Conservation (phyloP, 2,888 invertebrate genomes). For the Phragmatobia fuliginosa region DNA sequence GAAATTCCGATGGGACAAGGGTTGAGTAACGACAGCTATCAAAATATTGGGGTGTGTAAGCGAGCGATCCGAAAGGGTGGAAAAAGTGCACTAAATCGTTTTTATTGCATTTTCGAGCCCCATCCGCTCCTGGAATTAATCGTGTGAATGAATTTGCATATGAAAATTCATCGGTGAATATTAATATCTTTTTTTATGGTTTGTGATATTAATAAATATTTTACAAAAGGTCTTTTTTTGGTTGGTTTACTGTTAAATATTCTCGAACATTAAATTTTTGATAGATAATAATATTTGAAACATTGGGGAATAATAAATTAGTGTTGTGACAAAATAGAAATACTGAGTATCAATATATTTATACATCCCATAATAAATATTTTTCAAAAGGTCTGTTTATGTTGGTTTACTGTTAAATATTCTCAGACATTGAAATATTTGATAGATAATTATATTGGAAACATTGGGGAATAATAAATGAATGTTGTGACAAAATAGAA, state of each 20-base stretch:
- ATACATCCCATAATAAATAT: too few species aligned
- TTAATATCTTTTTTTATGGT: slow-evolving; percentile 39
- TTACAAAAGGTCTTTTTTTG: background rate
- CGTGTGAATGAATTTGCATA: slow-evolving; percentile 75
- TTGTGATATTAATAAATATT: slow-evolving; percentile 6
- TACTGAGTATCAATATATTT: too few species aligned
- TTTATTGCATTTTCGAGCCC: slow-evolving; percentile 72
- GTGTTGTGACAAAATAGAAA: too few species aligned
- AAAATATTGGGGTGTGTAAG: slow-evolving; percentile 56
- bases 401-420: too few species aligned
- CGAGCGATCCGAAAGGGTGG: slow-evolving; percentile 62
- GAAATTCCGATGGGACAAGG: slow-evolving; percentile 39
- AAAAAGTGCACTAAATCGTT: slow-evolving; percentile 80
- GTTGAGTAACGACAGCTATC: slow-evolving; percentile 62
- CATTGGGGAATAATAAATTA: background rate
- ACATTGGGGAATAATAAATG: background rate
- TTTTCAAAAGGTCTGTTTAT: too few species aligned
- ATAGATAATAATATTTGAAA: background rate
- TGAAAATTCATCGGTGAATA: slow-evolving; percentile 59
- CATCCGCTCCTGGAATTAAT: slow-evolving; percentile 61
- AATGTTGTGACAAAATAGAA: too few species aligned
- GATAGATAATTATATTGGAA: background rate
- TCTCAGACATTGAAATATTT: background rate
- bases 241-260: background rate
- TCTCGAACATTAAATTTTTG: background rate